Percentiles rank a stretch among this genome's conserved stretches.
Evolutionary conservation across 2,888 invertebrate genomes (phyloP).

Genomic region (Sphaeridia pumilis): DNA sequence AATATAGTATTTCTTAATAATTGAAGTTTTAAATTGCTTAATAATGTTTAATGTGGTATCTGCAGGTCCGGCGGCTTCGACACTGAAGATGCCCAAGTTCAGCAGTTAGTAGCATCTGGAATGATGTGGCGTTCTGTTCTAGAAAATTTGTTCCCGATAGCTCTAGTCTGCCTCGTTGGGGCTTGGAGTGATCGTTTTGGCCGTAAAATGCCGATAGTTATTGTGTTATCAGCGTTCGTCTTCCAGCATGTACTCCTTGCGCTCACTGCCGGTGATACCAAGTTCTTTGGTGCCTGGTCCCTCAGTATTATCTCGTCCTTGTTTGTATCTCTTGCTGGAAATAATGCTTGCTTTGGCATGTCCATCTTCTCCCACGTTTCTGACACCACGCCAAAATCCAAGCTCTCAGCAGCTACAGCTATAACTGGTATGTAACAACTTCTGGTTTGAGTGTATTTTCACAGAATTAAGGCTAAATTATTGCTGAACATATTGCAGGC

Average conservation of each 20-base stretch:
- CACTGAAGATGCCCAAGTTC: constrained; percentile 54
- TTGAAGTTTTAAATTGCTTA: background rate
- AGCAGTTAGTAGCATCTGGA: constrained; percentile 54
- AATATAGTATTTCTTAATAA: background rate
- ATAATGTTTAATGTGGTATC: background rate
- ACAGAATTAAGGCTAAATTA: background rate
- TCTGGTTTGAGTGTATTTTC: background rate
- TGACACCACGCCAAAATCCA: constrained; percentile 56
- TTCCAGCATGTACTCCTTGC: constrained; percentile 26
- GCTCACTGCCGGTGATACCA: constrained; percentile 13
- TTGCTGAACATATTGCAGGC: constrained; percentile 38
- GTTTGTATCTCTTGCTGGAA: constrained; percentile 21
- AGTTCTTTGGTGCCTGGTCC: constrained; percentile 21
- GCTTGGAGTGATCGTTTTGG: constrained; percentile 72
- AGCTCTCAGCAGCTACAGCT: constrained; percentile 65
- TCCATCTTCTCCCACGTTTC: constrained; percentile 77
- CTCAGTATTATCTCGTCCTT: constrained; percentile 22
- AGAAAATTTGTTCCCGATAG: constrained; percentile 63
- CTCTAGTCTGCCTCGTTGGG: constrained; percentile 66
- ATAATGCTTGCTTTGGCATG: constrained; percentile 49
- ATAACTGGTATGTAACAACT: constrained; percentile 48
- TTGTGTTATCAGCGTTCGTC: constrained; percentile 52
- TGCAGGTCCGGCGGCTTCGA: constrained; percentile 42
- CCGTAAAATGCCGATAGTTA: constrained; percentile 57
- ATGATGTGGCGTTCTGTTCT: constrained; percentile 75